Percentiles rank a stretch among this genome's conserved stretches.
Evolutionary conservation across 2,113 vertebrate species (phyloP).

Genomic region (Misgurnus anguillicaudatus): DNA sequence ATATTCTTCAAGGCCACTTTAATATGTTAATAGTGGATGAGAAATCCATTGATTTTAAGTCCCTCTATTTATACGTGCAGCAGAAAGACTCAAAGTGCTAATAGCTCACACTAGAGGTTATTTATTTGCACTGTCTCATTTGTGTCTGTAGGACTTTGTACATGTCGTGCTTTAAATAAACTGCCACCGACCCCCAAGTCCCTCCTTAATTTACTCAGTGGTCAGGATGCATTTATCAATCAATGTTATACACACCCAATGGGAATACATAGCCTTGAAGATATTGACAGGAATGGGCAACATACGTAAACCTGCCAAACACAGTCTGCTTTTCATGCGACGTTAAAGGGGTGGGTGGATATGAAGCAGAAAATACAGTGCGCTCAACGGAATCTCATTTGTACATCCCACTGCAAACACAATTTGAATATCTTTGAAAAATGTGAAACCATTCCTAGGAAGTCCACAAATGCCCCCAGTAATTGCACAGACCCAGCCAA

Average conservation of each 20-base stretch:
- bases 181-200: background rate
- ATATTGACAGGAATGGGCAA: no score
- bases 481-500: background rate
- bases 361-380: no score
- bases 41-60: background rate
- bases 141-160: constrained; percentile 8
- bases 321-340: no score
- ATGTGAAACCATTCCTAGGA: no score
- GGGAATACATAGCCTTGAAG: no score
- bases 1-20: background rate
- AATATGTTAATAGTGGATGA: background rate
- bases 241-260: background rate
- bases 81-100: background rate
- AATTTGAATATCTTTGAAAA: no score
- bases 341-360: no score
- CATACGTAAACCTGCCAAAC: no score
- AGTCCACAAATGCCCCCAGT: background rate
- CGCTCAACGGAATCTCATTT: no score
- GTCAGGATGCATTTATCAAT: background rate
- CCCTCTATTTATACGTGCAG: background rate
- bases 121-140: background rate
- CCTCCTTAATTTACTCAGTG: background rate
- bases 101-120: background rate
- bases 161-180: background rate
- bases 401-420: no score